These are phyloP conservation scores for Scotopteryx bipunctaria DNA, from an alignment of 2,888 invertebrate species.

Conservation along the genomic window DNA sequence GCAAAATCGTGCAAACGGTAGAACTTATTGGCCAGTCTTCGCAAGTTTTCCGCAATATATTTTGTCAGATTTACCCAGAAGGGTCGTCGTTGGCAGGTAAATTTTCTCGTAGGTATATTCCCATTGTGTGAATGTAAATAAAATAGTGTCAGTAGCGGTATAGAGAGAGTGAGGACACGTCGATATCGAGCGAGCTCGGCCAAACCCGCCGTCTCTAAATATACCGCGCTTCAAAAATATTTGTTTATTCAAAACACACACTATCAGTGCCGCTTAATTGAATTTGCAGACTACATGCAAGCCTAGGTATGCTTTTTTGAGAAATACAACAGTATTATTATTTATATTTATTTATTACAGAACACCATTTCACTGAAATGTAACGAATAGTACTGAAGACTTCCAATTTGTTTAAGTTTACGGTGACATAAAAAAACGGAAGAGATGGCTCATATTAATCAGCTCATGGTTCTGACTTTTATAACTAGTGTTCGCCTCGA, in stretches of 20 bases:
- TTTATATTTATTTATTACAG: too few species aligned
- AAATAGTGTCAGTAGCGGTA: slow-evolving; percentile 30
- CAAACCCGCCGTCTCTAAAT: slow-evolving; percentile 46
- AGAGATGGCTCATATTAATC: too few species aligned
- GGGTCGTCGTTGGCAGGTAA: slow-evolving; percentile 35
- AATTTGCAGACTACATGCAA: slow-evolving; percentile 16
- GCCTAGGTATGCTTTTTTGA: neutral
- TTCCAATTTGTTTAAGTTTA: too few species aligned
- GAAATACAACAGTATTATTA: neutral
- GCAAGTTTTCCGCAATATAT: slow-evolving; percentile 34
- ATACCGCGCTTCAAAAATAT: slow-evolving; percentile 52
- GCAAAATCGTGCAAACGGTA: slow-evolving; percentile 19
- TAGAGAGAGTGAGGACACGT: slow-evolving; percentile 39
- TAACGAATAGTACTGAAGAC: too few species aligned
- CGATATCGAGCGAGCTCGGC: slow-evolving; percentile 43
- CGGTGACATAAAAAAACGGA: too few species aligned
- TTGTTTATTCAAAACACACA: slow-evolving; percentile 44
- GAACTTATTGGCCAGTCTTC: slow-evolving; percentile 29
- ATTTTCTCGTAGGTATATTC: slow-evolving; percentile 32
- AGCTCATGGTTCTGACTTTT: too few species aligned
- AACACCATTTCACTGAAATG: too few species aligned
- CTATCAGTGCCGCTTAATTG: slow-evolving; percentile 20
- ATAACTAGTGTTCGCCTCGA: too few species aligned
- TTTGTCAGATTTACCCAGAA: slow-evolving; percentile 33
- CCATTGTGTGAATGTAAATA: slow-evolving; percentile 29